Percentiles rank a stretch among this genome's conserved stretches.
These are phyloP conservation scores for Apus apus DNA, from an alignment of 2,113 vertebrate genomes.

Conservation along the genomic window DNA sequence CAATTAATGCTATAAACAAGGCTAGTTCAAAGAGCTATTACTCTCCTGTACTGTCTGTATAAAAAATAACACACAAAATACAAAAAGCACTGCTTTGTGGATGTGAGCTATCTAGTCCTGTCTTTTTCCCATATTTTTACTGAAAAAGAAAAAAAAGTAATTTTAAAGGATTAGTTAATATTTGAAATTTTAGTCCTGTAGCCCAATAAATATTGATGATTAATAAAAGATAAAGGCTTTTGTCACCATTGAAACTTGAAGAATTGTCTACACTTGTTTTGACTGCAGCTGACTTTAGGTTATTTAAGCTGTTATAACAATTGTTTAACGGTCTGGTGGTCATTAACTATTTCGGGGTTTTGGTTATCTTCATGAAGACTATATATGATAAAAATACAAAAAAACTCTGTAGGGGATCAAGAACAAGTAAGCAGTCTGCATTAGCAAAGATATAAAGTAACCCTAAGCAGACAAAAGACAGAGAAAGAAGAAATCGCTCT, in stretches of 20 bases:
- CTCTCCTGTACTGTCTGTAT: not conserved
- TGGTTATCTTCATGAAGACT: not conserved
- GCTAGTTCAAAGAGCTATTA: not conserved
- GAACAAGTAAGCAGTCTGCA: not conserved
- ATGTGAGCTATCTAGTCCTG: not conserved
- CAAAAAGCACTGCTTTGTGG: not conserved
- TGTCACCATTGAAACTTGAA: not conserved
- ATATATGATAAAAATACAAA: not conserved
- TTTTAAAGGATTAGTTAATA: not conserved
- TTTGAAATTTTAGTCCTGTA: not conserved
- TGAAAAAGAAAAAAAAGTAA: not conserved
- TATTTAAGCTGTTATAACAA: not conserved
- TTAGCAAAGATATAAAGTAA: not conserved
- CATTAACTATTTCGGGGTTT: not conserved
- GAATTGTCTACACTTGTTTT: not conserved
- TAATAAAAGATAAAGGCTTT: not conserved
- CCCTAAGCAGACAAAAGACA: not conserved
- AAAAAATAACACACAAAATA: not conserved
- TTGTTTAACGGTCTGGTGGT: not conserved
- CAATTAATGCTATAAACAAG: not conserved
- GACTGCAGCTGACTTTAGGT: not conserved
- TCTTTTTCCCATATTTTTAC: not conserved
- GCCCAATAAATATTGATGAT: not conserved
- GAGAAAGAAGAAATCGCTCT: not conserved
- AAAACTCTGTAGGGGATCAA: not conserved